phyloP scores from a whole-genome alignment of 2,888 invertebrate genomes.

The Pyrocoelia pectoralis region DNA sequence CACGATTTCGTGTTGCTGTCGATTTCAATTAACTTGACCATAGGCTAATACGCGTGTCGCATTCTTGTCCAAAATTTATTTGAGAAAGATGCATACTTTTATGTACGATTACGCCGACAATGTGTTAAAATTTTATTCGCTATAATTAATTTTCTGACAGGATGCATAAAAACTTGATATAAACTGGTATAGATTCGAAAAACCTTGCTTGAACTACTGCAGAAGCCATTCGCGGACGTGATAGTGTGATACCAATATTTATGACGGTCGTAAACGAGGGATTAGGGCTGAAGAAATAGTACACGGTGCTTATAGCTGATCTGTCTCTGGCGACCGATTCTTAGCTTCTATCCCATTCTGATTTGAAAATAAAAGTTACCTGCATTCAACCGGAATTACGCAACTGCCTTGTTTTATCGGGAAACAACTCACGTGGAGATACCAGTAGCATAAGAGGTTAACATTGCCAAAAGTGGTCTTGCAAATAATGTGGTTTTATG shows the following conservation, averaged over 20 bases:
- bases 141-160: neutral
- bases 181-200: slow-evolving; percentile 22
- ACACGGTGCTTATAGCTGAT: slow-evolving; percentile 44
- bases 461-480: no score
- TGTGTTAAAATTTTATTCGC: neutral
- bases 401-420: neutral
- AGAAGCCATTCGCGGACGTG: slow-evolving; percentile 32
- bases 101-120: slow-evolving; percentile 16
- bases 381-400: neutral
- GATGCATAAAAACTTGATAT: neutral
- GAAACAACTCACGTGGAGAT: neutral
- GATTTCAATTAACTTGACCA: slow-evolving; percentile 48
- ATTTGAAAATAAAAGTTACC: slow-evolving; percentile 34
- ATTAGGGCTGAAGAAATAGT: slow-evolving; percentile 42
- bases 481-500: neutral
- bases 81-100: slow-evolving; percentile 27
- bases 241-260: slow-evolving; percentile 45
- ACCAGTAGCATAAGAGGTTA: neutral
- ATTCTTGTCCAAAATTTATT: slow-evolving; percentile 33
- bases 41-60: slow-evolving; percentile 38
- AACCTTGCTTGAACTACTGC: slow-evolving; percentile 18
- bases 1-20: slow-evolving; percentile 43
- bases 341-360: slow-evolving; percentile 40
- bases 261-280: slow-evolving; percentile 45
- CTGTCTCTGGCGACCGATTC: slow-evolving; percentile 45